A percentile compares a stretch with the other conserved stretches of the same genome.
phyloP scores from a whole-genome alignment of 2,888 invertebrate genomes.

The Endotricha flammealis region DNA sequence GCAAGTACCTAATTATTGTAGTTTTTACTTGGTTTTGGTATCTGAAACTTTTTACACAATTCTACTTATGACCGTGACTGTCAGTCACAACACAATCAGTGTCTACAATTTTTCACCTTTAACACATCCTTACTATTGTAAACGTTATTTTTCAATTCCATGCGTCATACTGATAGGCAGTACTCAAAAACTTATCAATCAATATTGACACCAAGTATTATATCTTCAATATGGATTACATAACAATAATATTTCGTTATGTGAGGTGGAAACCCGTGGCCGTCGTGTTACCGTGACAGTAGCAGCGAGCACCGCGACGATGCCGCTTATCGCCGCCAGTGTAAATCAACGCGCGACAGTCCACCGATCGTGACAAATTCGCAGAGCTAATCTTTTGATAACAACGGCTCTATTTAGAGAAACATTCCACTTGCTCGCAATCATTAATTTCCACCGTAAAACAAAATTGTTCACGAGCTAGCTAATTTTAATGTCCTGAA shows the following conservation, averaged over 20 bases:
- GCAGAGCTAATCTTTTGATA: constrained; percentile 65
- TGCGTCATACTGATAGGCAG: neutral
- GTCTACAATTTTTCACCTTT: neutral
- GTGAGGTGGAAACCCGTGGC: no score
- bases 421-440: neutral
- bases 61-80: no score
- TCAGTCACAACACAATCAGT: neutral
- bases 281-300: neutral
- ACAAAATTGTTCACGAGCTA: neutral
- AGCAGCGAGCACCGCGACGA: constrained; percentile 21
- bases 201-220: no score
- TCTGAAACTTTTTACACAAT: no score
- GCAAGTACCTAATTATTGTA: no score
- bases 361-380: constrained; percentile 71
- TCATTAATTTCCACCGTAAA: constrained; percentile 4
- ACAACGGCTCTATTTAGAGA: constrained; percentile 32
- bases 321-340: constrained; percentile 49
- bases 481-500: constrained; percentile 20
- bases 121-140: neutral
- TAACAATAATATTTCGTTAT: no score
- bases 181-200: neutral
- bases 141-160: neutral
- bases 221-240: no score
- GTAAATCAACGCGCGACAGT: constrained; percentile 68
- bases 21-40: no score